These are phyloP conservation scores for Drosophila buzzatii DNA, from an alignment of 2,888 invertebrate genomes.

Conservation along the genomic window DNA sequence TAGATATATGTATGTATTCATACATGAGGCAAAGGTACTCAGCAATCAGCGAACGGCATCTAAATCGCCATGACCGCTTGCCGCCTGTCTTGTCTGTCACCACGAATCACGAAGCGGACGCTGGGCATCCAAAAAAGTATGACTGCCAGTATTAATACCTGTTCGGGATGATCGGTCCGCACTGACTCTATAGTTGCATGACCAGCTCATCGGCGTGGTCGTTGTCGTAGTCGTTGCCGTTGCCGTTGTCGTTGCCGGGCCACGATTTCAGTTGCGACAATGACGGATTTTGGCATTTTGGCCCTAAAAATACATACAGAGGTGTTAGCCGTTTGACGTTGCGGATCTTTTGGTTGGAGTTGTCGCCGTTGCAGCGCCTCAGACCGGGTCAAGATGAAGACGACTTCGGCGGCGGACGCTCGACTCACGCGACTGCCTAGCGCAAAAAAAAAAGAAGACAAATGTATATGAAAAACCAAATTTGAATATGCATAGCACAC, in stretches of 20 bases:
- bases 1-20: not conserved
- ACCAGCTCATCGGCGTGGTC: constrained; percentile 55
- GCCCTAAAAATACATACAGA: constrained; percentile 67
- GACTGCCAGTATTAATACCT: constrained; percentile 60
- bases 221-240: constrained; percentile 19
- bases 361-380: constrained; percentile 48
- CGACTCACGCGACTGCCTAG: constrained; percentile 49
- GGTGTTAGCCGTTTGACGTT: constrained; percentile 67
- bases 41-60: constrained; percentile 34
- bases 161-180: constrained; percentile 72
- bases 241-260: constrained; percentile 35
- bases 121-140: constrained; percentile 67
- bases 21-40: constrained; percentile 18
- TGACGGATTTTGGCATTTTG: constrained; percentile 74
- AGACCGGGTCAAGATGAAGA: constrained; percentile 58
- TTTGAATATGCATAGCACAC: not conserved
- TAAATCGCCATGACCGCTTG: constrained; percentile 70
- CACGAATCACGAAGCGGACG: constrained; percentile 65
- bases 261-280: constrained; percentile 64
- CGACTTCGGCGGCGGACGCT: constrained; percentile 38
- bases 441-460: constrained; percentile 30
- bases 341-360: constrained; percentile 55
- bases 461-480: not conserved
- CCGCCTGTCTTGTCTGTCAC: constrained; percentile 54
- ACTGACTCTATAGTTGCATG: constrained; percentile 64